These are phyloP conservation scores for Serranochromis macrocephalus DNA, from an alignment of 2,113 vertebrate genomes.

Conservation along the genomic window DNA sequence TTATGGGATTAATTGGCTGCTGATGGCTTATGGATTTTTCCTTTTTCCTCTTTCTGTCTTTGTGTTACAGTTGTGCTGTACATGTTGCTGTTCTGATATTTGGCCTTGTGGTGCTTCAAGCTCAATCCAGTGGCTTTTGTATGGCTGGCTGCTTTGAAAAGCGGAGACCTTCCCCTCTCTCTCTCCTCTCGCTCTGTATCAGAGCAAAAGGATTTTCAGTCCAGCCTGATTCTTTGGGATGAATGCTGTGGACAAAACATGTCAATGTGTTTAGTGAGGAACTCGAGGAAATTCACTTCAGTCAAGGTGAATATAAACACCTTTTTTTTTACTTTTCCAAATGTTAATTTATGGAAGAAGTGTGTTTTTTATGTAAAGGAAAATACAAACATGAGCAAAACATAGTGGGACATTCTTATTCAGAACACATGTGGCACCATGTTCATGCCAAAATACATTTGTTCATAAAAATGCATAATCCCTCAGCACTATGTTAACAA, in stretches of 20 bases:
- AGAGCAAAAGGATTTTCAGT: neutral
- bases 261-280: neutral
- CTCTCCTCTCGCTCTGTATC: neutral
- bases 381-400: neutral
- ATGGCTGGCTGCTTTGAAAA: constrained; percentile 42
- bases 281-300: neutral
- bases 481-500: neutral
- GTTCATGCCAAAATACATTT: neutral
- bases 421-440: neutral
- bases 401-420: neutral
- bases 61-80: neutral
- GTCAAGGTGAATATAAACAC: neutral
- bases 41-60: neutral
- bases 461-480: neutral
- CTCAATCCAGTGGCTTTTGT: constrained; percentile 44
- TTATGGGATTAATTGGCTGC: constrained; percentile 50
- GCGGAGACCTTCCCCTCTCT: constrained; percentile 10
- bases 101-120: constrained; percentile 56
- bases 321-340: neutral
- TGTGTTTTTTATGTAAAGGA: neutral
- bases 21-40: constrained; percentile 39
- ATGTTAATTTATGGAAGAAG: neutral
- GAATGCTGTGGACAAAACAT: neutral
- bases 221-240: neutral
- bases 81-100: constrained; percentile 26